These are phyloP conservation scores for Chymomyza procnemis DNA, from an alignment of 2,888 invertebrate genomes.

Conservation along the genomic window DNA sequence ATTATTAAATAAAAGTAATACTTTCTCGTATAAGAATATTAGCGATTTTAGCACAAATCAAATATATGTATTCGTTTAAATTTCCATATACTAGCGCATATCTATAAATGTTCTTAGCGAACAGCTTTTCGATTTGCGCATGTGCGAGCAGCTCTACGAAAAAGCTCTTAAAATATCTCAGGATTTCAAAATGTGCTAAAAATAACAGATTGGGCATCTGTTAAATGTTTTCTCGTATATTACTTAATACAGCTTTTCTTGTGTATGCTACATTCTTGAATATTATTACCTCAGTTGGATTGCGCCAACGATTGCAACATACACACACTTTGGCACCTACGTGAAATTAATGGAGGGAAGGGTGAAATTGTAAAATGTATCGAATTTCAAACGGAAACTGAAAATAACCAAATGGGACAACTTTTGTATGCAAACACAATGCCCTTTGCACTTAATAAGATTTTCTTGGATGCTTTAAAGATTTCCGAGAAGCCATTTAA, in stretches of 20 bases:
- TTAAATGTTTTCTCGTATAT: slow-evolving; percentile 58
- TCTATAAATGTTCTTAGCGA: slow-evolving; percentile 2
- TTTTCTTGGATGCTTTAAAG: too few species aligned
- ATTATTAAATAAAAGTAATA: neutral
- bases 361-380: neutral
- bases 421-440: neutral
- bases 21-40: neutral
- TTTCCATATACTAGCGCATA: slow-evolving; percentile 25
- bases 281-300: neutral
- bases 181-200: slow-evolving; percentile 33
- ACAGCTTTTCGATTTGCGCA: neutral
- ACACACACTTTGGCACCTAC: neutral
- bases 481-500: too few species aligned
- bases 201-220: slow-evolving; percentile 57
- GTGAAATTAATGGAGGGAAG: neutral
- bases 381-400: neutral
- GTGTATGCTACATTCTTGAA: slow-evolving; percentile 19
- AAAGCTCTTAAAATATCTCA: neutral
- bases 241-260: slow-evolving; percentile 66
- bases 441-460: too few species aligned
- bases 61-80: slow-evolving; percentile 27
- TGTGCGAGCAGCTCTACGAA: neutral
- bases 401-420: neutral
- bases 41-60: too few species aligned
- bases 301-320: neutral